Conservation (phyloP, 1,140 invertebrate genomes). For the Microplitis demolitor region DNA sequence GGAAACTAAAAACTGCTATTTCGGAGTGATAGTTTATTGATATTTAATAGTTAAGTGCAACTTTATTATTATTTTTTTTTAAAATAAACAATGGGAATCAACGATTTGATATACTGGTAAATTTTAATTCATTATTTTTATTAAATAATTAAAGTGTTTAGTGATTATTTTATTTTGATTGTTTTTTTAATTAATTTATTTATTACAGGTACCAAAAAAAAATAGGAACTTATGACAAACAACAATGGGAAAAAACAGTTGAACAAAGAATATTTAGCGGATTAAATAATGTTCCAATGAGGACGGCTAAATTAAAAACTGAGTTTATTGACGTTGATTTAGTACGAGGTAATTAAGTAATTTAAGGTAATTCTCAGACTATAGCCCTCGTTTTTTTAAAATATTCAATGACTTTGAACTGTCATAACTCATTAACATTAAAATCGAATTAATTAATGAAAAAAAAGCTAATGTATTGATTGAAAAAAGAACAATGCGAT, state of each 20-base stretch:
- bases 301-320: constrained; percentile 85
- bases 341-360: constrained; percentile 71
- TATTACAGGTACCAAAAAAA: constrained; percentile 84
- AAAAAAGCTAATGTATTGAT: too few species aligned
- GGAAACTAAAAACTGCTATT: constrained; percentile 14
- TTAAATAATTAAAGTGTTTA: too few species aligned
- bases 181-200: not conserved
- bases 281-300: constrained; percentile 83
- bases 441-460: too few species aligned
- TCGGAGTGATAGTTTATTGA: not conserved
- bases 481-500: too few species aligned
- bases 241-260: constrained; percentile 93
- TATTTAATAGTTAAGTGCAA: not conserved
- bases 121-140: constrained; percentile 11
- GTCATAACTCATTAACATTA: too few species aligned
- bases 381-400: not conserved
- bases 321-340: constrained; percentile 95
- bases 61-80: not conserved
- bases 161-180: too few species aligned
- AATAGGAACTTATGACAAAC: constrained; percentile 95
- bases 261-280: constrained; percentile 87
- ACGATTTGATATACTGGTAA: constrained; percentile 52
- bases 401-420: not conserved
- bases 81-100: constrained; percentile 42
- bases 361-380: not conserved